Conservation (phyloP, 1,140 invertebrate species). For the Hycleus cichorii region DNA sequence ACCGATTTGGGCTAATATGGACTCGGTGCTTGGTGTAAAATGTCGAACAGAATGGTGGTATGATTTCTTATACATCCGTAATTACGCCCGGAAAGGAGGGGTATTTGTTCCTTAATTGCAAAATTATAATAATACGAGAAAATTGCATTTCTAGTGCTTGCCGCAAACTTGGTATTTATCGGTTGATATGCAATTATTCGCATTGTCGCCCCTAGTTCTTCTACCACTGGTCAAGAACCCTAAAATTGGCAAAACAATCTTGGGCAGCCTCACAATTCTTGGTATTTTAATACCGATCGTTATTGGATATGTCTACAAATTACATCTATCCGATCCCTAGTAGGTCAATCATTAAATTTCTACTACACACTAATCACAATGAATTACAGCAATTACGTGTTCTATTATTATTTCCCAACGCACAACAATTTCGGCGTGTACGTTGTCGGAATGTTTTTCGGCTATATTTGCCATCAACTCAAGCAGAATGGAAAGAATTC, state of each 20-base stretch:
- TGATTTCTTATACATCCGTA: constrained; percentile 45
- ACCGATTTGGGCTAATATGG: constrained; percentile 41
- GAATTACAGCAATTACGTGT: neutral
- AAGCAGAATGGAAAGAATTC: neutral
- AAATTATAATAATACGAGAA: neutral
- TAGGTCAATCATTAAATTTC: neutral
- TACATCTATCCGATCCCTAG: neutral
- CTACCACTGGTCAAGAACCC: constrained; percentile 20
- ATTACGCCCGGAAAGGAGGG: constrained; percentile 32
- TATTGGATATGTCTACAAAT: neutral
- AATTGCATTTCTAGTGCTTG: constrained; percentile 30
- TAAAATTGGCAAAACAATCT: neutral
- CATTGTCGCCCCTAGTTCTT: constrained; percentile 35
- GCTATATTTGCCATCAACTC: constrained; percentile 37
- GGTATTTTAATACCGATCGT: neutral
- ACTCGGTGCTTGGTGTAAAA: constrained; percentile 21
- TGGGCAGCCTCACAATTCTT: neutral
- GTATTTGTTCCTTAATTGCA: neutral
- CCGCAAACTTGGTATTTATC: constrained; percentile 38
- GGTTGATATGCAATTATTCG: constrained; percentile 38
- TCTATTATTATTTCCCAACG: constrained; percentile 29
- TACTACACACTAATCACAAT: neutral
- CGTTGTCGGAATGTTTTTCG: constrained; percentile 49
- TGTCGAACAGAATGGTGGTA: constrained; percentile 48
- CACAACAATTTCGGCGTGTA: constrained; percentile 48